These are phyloP conservation scores for Alsophila aescularia DNA, from an alignment of 2,888 invertebrate genomes.

Conservation along the genomic window DNA sequence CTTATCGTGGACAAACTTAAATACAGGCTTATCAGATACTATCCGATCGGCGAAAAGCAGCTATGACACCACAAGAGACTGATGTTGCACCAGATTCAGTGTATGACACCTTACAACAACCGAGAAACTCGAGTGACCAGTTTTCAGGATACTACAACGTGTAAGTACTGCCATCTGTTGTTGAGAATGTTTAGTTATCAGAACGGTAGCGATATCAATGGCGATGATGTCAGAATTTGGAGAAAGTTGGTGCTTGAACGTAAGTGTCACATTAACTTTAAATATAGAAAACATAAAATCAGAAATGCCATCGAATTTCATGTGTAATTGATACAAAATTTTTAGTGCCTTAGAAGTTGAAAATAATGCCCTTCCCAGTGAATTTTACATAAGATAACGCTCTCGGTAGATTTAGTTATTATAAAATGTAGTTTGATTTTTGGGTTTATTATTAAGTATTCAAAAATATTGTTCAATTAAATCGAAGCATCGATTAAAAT, in stretches of 20 bases:
- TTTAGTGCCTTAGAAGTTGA: no score
- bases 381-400: no score
- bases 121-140: conserved; percentile 96
- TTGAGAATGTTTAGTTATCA: conserved; percentile 5
- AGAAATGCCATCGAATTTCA: no score
- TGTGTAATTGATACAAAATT: no score
- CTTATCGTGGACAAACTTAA: conserved; percentile 23
- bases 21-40: conserved; percentile 26
- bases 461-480: no score
- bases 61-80: conserved; percentile 35
- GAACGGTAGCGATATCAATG: conserved; percentile 13
- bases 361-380: no score
- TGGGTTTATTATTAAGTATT: no score
- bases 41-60: conserved; percentile 25
- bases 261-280: no score
- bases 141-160: conserved; percentile 92
- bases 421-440: no score
- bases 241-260: not conserved
- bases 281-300: no score
- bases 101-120: conserved; percentile 89
- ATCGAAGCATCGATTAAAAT: no score
- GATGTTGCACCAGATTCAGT: conserved; percentile 72
- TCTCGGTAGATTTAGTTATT: no score
- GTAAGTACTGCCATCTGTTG: conserved; percentile 80
- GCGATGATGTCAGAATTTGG: not conserved